Evolutionary conservation across 2,888 invertebrate genomes (phyloP), one percentile per base, ranked within the genome.

Genomic region (Spilarctia lutea): DNA sequence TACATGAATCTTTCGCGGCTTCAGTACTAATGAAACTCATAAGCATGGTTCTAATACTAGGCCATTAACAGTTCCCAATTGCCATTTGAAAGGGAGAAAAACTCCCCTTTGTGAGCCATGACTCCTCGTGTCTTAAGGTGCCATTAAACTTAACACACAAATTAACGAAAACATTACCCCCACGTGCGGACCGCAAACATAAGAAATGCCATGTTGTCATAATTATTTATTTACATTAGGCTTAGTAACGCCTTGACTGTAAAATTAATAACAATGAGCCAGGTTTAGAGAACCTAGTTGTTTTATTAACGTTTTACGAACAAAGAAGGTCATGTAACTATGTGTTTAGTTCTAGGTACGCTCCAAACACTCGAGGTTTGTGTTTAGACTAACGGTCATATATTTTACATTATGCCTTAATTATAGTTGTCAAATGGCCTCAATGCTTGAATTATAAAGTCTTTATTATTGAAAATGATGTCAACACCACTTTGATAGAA

Each of bases 11-110:
- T 92, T 91, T 93, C 87, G 92, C 89, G 92, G 93, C 92, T 93
- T 90, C 89, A 86, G 89, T 90, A 87, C 91, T 95, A 94, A 94
- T 94, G 93, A 94, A 93, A 93, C 90, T 94, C 93, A 94, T 94
- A 93, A 94, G 92, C 92, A 94, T 92, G 92, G 91, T 85, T 91
- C 91, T 94, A 94, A 93, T 91, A 92, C 90, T 86, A 79, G 85
- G 85, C 91, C 91, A 94, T 94, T 95, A 94, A 91, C 93, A 93
- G 91, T 90, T 93, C 91, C 87, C 90, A 92, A 94, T 93, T 93
- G 90, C 90, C 88, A 86, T 91, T 84, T 81, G 85, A 88, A 73
- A 91, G 90, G 92, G 91, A 88, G 91, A 93, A 93, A 92, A 91
- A 91, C 87, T 88, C 88, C 91, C 91, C 85, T 88, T 84, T 85